Base-by-base conservation (phyloP, 2,888 invertebrate species). In the Drosophila kambysellisi region DNA sequence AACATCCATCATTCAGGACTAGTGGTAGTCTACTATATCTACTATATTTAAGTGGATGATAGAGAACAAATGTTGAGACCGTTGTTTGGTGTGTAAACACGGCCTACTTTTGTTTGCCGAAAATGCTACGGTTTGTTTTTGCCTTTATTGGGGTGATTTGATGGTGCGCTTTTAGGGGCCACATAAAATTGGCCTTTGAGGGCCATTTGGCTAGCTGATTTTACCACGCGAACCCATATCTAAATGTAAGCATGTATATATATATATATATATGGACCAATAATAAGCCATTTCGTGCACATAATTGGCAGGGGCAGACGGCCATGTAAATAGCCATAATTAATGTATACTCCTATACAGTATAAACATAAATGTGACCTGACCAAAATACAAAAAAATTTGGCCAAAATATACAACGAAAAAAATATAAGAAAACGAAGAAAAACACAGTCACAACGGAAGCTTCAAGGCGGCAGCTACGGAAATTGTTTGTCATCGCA, bases 271-370 rank as follows among this genome's bases (percentile, higher is more conserved):
- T 87, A 71, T 85, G 76, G 74, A 71, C 76, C 86, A 88, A 85
- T 85, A 85, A 88, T 88, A 85, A 80, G 88, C 86, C 80, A 86
- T 85, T 85, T 85, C 84, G 85, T 83, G 86, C 83, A 83, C 88
- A 88, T 85, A 88, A 85, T 85, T 85, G 88, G 78, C 80, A 74
- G 66, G 77, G 69, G 60, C 70, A 64, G 74, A 43, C 69, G 70
- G 69, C 70, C 70, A 71, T 83, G 83, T 80, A 85, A 85, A 85
- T 86, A 88, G 88, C 88, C 80, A 86, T 85, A 85, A 85, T 85
- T 85, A 85, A 88, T 85, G 85, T 88, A 88, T 82, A 85, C 86
- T 79, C 76, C 65, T 46, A 35, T 46, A 35, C 59, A 79, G 46
- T 72, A 72, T 79, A 60, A 86, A 82, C 88, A 88, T 88, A 81